Evolutionary conservation across 2,113 vertebrate genomes (phyloP).

Genomic region (Lepisosteus oculatus): DNA sequence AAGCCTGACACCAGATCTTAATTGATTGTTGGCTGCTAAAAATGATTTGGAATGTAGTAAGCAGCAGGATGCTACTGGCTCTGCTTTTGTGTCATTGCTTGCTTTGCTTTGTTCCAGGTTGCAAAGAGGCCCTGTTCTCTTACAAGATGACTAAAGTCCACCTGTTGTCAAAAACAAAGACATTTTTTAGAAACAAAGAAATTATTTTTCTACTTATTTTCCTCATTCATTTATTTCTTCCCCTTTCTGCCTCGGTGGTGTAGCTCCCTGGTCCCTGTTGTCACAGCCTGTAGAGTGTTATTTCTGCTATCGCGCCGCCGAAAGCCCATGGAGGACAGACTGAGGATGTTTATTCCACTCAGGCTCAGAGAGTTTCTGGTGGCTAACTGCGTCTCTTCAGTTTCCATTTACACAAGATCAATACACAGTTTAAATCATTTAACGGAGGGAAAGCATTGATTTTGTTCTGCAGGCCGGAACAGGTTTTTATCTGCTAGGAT

Average conservation of each 20-base stretch:
- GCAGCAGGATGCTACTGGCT: too few species aligned
- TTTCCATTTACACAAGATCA: conserved; percentile 56
- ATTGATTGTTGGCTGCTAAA: too few species aligned
- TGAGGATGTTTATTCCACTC: neutral
- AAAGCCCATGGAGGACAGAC: neutral
- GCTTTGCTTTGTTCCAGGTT: too few species aligned
- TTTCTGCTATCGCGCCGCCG: neutral
- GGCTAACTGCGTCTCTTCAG: conserved; percentile 41
- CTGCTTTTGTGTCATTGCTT: too few species aligned
- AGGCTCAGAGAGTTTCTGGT: conserved; percentile 24
- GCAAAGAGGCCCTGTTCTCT: too few species aligned
- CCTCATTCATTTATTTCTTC: too few species aligned
- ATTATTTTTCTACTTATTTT: neutral
- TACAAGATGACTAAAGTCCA: too few species aligned
- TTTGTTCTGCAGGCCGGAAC: conserved; percentile 50
- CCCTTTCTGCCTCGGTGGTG: too few species aligned
- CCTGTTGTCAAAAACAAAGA: too few species aligned
- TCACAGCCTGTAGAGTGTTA: neutral
- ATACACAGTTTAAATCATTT: conserved; percentile 66
- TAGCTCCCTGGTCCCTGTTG: neutral
- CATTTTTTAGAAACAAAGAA: neutral
- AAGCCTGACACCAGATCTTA: too few species aligned
- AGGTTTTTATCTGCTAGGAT: conserved; percentile 65
- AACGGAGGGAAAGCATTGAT: conserved; percentile 61
- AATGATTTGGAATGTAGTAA: too few species aligned